Evolutionary conservation across 2,797 vertebrate species (phyloP).

Genomic region (Alca torda): DNA sequence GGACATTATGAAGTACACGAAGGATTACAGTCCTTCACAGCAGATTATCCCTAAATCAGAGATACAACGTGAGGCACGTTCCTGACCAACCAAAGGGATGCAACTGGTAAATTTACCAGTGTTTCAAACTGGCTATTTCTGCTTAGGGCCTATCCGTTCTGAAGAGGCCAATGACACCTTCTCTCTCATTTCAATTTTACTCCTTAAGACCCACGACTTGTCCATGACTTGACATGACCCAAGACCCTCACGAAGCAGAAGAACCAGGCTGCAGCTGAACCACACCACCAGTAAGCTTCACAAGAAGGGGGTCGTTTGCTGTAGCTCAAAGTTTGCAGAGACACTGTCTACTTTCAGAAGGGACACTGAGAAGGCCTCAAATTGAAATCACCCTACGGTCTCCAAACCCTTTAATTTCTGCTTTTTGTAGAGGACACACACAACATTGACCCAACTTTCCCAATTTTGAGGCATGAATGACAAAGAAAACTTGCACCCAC

Average conservation of each 20-base stretch:
- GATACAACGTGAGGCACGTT: background rate
- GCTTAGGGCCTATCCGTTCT: background rate
- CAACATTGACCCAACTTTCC: background rate
- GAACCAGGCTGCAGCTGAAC: background rate
- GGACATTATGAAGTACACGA: background rate
- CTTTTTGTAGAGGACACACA: fast-evolving
- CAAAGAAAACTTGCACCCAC: background rate
- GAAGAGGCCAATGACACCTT: background rate
- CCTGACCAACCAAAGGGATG: background rate
- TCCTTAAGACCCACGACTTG: background rate
- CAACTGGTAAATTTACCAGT: background rate
- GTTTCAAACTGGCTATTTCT: background rate
- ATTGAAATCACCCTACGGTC: background rate
- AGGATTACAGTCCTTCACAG: background rate
- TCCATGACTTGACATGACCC: background rate
- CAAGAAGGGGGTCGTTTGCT: background rate
- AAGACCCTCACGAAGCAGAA: background rate
- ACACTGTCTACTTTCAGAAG: background rate
- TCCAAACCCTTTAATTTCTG: background rate
- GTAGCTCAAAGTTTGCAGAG: background rate
- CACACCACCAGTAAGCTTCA: background rate
- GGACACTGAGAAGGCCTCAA: background rate
- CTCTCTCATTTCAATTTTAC: background rate
- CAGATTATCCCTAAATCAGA: background rate
- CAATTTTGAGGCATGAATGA: background rate